These are phyloP conservation scores for Shinisaurus crocodilurus DNA, from an alignment of 2,113 vertebrate species.

Conservation along the genomic window DNA sequence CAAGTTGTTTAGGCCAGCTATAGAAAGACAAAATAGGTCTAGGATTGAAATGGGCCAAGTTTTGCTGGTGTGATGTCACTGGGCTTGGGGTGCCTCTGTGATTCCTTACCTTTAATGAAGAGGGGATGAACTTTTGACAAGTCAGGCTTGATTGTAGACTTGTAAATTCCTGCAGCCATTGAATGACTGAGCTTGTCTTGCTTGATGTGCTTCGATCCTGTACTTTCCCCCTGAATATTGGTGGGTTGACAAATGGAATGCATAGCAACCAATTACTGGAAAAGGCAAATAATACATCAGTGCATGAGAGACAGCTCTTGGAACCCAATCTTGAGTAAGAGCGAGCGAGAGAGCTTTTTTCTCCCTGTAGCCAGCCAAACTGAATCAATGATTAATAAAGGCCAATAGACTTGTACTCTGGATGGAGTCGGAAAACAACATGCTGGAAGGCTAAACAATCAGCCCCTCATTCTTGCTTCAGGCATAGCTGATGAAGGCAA, in stretches of 20 bases:
- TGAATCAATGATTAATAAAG: conserved; percentile 63
- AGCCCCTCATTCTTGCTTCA: background rate
- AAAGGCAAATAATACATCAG: conserved; percentile 50
- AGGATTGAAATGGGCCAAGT: background rate
- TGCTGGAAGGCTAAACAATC: conserved; percentile 45
- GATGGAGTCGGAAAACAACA: conserved; percentile 40
- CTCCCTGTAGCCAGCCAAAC: conserved; percentile 52
- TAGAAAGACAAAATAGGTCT: background rate
- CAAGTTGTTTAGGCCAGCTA: background rate
- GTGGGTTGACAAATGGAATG: conserved; percentile 43
- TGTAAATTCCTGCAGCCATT: background rate
- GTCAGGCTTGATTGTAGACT: background rate
- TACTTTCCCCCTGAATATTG: conserved; percentile 25
- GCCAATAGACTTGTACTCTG: conserved; percentile 47
- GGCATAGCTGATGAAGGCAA: conserved; percentile 20
- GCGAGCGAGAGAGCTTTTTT: conserved; percentile 16
- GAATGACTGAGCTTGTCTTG: background rate
- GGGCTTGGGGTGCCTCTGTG: background rate
- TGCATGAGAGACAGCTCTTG: conserved; percentile 42
- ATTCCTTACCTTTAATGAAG: background rate
- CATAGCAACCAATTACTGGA: conserved; percentile 38
- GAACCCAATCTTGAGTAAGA: conserved; percentile 55
- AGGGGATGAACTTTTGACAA: conserved; percentile 8
- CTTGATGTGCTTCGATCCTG: conserved; percentile 11
- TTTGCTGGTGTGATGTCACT: background rate